These are phyloP conservation scores for Tortricodes alternella DNA, from an alignment of 2,888 invertebrate species.

Conservation along the genomic window DNA sequence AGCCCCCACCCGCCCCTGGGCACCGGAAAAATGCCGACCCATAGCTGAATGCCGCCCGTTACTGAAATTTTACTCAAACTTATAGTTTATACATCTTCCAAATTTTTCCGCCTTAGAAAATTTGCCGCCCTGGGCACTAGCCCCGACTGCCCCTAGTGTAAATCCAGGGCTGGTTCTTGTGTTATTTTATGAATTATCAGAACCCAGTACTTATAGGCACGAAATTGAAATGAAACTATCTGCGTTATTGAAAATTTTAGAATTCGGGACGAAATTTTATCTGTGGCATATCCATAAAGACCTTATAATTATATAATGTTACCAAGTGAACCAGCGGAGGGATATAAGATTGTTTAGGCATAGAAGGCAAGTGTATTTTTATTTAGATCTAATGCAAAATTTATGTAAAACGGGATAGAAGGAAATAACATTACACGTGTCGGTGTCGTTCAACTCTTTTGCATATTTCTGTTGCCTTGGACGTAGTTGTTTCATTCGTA, in stretches of 20 bases:
- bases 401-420: slow-evolving; percentile 39
- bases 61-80: too few species aligned
- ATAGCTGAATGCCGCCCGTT: too few species aligned
- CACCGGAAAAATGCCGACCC: too few species aligned
- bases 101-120: too few species aligned
- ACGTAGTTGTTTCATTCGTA: slow-evolving; percentile 20
- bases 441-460: slow-evolving; percentile 42
- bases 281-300: background rate
- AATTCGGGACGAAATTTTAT: background rate
- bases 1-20: too few species aligned
- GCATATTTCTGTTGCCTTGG: slow-evolving; percentile 35
- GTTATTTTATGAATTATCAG: too few species aligned
- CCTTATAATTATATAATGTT: background rate
- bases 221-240: too few species aligned
- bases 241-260: background rate
- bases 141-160: too few species aligned
- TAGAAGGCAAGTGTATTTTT: slow-evolving; percentile 40
- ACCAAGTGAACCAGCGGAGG: background rate
- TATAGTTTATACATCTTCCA: too few species aligned
- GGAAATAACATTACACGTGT: slow-evolving; percentile 41
- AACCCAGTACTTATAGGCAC: too few species aligned
- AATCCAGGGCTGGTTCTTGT: too few species aligned
- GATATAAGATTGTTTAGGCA: slow-evolving; percentile 2
- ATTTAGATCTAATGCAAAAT: slow-evolving; percentile 46
- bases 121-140: too few species aligned